A percentile compares a stretch with the other conserved stretches of the same genome.
Conservation (phyloP, 2,888 invertebrate species). For the Drosophila longiperda region DNA sequence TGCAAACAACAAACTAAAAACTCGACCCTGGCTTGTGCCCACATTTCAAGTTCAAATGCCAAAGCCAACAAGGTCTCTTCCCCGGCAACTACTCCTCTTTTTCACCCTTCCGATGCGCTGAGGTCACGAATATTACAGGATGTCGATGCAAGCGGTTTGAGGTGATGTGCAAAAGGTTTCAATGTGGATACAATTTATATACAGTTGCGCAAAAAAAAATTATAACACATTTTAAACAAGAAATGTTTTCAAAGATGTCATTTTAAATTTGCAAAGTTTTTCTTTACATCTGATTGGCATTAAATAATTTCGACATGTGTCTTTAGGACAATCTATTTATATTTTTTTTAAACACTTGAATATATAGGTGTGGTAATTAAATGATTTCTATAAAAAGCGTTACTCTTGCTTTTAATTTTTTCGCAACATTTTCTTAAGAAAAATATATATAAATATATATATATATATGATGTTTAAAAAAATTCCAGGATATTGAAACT, state of each 20-base stretch:
- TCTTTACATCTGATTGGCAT: background rate
- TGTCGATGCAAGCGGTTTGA: background rate
- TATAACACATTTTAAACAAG: background rate
- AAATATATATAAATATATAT: too few species aligned
- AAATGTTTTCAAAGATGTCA: background rate
- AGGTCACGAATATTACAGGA: slow-evolving; percentile 47
- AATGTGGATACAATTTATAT: background rate
- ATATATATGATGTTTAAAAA: too few species aligned
- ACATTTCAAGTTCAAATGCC: slow-evolving; percentile 62
- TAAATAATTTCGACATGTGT: background rate
- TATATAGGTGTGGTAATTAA: background rate
- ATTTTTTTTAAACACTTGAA: background rate
- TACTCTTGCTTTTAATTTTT: too few species aligned
- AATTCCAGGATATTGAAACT: too few species aligned
- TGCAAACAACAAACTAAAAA: slow-evolving; percentile 38
- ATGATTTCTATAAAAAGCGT: background rate
- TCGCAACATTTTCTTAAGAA: too few species aligned
- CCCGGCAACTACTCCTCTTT: background rate
- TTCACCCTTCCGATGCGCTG: slow-evolving; percentile 7
- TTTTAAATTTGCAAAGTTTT: background rate
- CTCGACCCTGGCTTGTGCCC: slow-evolving; percentile 30
- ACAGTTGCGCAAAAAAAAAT: background rate
- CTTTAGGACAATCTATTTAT: background rate
- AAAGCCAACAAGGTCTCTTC: background rate
- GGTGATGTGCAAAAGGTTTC: background rate